Percentiles rank a stretch among this genome's conserved stretches.
Evolutionary conservation across 2,797 vertebrate species (phyloP).

Genomic region (Lepus oiostolus): DNA sequence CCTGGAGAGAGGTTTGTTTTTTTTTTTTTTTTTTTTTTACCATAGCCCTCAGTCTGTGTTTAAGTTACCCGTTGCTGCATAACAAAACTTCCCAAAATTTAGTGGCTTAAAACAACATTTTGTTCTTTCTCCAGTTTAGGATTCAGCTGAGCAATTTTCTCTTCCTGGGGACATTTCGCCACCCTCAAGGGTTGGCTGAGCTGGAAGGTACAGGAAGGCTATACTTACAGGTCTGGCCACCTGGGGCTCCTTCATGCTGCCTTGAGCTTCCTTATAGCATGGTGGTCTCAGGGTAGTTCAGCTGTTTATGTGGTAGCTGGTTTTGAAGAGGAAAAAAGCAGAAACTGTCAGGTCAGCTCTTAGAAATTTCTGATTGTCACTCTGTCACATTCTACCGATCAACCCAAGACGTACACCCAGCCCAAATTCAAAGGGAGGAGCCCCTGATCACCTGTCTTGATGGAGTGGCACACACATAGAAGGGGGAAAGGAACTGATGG

Average conservation of each 20-base stretch:
- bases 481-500: not conserved
- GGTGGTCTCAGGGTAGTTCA: not conserved
- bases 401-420: not conserved
- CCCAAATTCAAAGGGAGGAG: not conserved
- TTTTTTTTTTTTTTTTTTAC: not conserved
- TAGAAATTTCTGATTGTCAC: not conserved
- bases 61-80: not conserved
- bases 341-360: not conserved
- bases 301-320: not conserved
- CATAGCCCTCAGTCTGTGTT: not conserved
- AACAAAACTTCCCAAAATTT: slow-evolving; percentile 46
- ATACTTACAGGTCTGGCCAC: not conserved
- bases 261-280: not conserved
- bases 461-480: not conserved
- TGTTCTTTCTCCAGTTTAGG: slow-evolving; percentile 28
- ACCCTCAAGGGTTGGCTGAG: not conserved
- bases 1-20: not conserved
- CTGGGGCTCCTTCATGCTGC: not conserved
- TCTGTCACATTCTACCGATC: not conserved
- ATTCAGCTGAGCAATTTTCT: slow-evolving; percentile 14
- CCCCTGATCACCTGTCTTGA: not conserved
- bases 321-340: not conserved
- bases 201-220: not conserved
- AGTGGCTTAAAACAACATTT: slow-evolving; percentile 1
- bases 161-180: not conserved